Base-by-base conservation (phyloP, 2,113 vertebrate genomes). In the Microtus pennsylvanicus region DNA sequence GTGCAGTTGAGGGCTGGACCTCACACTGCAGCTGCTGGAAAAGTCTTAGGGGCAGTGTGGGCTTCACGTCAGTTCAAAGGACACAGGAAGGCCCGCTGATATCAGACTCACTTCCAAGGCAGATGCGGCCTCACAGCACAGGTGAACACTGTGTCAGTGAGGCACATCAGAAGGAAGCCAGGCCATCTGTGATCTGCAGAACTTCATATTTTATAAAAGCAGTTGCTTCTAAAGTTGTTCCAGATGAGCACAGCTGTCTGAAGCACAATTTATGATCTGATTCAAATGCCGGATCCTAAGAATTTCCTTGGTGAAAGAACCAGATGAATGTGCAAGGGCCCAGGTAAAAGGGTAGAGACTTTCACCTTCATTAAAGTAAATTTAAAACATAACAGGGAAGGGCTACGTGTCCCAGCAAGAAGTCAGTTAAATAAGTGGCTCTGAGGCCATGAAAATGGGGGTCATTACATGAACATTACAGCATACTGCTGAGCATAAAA, bases 361-460 rank as follows among this genome's bases (percentile, higher is more conserved):
- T 96, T 75, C 50, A 95, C 14, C 87, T 87, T 63, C 28, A 90
- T 28, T 77, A 42, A 90, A 85, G 47, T 61, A 83, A 95, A 86
- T 80, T 90, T 19, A 81, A 86, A 87, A 86, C 58, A 50, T 58
- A 87, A 50, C 24, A 93, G 21, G 61, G 82, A 72, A 65, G 80
- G 75, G 7, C 33, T 80, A 81, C 72, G 77, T n/a, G 38, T 26
- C 78, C 90, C 22, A 61, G 38, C 10, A 75, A 80, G 55, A 69
- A 50, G 4, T 83, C 13, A 74, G 33, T 69, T 91, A 89, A 95
- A 50, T 2, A 22, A 85, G 80, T n/a, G 93, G 28, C 81, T 67
- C 21, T 67, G 17, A 42, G 61, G 87, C 19, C 50, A 87, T 38
- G 89, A 87, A 77, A 65, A 45, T n/a, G 52, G 81, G 88, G 21